phyloP scores from a whole-genome alignment of 2,113 vertebrate genomes.

The Melanerpes aurifrons region DNA sequence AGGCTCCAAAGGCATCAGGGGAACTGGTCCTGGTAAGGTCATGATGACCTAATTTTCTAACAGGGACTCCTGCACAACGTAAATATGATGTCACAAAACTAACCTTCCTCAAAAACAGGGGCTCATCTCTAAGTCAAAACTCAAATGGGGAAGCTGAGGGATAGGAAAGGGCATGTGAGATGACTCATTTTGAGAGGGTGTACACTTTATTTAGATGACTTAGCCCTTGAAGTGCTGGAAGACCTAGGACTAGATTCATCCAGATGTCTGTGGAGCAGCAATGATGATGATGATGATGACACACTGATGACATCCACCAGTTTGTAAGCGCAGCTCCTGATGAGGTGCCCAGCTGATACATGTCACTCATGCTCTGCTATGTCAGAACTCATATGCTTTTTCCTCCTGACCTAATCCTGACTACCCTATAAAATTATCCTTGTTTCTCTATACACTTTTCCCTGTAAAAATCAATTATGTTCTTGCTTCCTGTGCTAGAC shows the following conservation, averaged over 20 bases:
- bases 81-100: neutral
- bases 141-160: neutral
- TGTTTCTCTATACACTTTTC: neutral
- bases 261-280: neutral
- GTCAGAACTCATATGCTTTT: neutral
- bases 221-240: neutral
- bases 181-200: neutral
- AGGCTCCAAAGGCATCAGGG: neutral
- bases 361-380: rapidly evolving
- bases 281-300: neutral
- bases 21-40: neutral
- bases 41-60: neutral
- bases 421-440: neutral
- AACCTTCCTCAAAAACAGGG: neutral
- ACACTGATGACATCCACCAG: neutral
- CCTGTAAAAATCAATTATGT: neutral
- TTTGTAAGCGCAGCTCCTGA: neutral
- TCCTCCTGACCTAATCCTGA: neutral
- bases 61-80: neutral
- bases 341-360: rapidly evolving
- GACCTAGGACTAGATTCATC: neutral
- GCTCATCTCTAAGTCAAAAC: neutral
- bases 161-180: neutral
- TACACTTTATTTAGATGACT: neutral
- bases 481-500: neutral